A percentile compares a stretch with the other conserved stretches of the same genome.
Conservation (phyloP, 2,888 invertebrate species). For the Drosophila borborema region DNA sequence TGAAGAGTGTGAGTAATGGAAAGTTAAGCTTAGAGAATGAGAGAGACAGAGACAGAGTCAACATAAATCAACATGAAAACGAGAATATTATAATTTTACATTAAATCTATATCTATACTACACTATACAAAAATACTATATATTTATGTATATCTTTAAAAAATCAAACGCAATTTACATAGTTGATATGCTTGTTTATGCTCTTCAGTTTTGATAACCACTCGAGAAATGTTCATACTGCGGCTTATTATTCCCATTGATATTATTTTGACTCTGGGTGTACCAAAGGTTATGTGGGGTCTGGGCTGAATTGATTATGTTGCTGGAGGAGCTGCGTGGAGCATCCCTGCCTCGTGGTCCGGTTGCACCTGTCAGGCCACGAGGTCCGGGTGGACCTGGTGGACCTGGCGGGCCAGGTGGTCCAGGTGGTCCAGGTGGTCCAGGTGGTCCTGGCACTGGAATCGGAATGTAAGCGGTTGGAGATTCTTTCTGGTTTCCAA, state of each 20-base stretch:
- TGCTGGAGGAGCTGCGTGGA: constrained; percentile 49
- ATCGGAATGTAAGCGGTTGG: constrained; percentile 44
- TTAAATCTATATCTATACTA: not conserved
- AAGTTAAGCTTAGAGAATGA: too few relatives aligned
- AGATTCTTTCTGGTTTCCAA: too few relatives aligned
- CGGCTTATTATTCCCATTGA: constrained; percentile 40
- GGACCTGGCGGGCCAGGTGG: constrained; percentile 56
- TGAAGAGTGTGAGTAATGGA: not conserved
- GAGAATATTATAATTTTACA: not conserved
- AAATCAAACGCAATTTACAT: not conserved
- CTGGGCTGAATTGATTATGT: constrained; percentile 12
- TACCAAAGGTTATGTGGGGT: constrained; percentile 64
- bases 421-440: constrained; percentile 70
- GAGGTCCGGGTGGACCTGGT: constrained; percentile 41
- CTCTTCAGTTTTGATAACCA: constrained; percentile 60
- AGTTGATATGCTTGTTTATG: not conserved
- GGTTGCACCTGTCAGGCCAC: constrained; percentile 42
- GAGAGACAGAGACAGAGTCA: not conserved
- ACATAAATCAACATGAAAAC: too few relatives aligned
- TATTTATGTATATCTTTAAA: too few relatives aligned
- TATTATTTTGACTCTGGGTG: constrained; percentile 44
- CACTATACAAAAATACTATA: not conserved
- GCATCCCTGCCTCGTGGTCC: constrained; percentile 53
- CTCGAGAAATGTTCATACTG: constrained; percentile 56
- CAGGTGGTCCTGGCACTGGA: constrained; percentile 68